Conservation (phyloP, 2,888 invertebrate species). For the Eupithecia vulgata region DNA sequence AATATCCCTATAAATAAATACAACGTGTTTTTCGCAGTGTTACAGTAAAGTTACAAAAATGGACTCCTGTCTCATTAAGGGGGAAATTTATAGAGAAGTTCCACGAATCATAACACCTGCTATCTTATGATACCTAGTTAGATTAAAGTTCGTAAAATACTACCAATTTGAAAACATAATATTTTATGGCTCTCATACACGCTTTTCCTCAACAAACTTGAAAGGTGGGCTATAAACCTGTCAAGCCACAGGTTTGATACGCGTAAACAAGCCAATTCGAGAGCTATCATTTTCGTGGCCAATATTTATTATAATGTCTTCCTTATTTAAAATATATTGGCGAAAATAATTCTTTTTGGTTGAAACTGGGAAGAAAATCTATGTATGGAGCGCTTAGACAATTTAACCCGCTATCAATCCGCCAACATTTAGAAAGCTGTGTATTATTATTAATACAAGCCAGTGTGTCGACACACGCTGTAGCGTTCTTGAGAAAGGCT, state of each 20-base stretch:
- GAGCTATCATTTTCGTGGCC: slow-evolving; percentile 14
- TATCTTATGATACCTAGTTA: background rate
- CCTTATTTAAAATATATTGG: background rate
- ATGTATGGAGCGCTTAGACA: no score
- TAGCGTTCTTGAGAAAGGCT: no score
- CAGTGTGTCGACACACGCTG: no score
- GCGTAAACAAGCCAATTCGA: slow-evolving; percentile 16
- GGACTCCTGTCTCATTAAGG: background rate
- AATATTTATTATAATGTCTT: slow-evolving; percentile 1
- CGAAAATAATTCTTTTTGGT: background rate
- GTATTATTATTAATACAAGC: no score
- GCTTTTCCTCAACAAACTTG: slow-evolving; percentile 35
- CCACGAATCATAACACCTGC: background rate
- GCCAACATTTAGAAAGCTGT: no score
- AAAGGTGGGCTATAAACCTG: slow-evolving; percentile 51
- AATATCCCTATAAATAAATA: slow-evolving; percentile 49
- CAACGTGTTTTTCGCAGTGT: slow-evolving; percentile 41
- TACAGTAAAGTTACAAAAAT: background rate
- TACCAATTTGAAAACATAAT: slow-evolving; percentile 29
- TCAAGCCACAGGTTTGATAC: slow-evolving; percentile 39
- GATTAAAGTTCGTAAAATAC: background rate
- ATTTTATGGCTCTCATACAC: slow-evolving; percentile 42
- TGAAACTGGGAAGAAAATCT: background rate
- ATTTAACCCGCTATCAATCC: no score
- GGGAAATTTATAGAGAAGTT: background rate